Evolutionary conservation across 1,140 invertebrate species (phyloP).

Genomic region (Druon quercuslanigerum): DNA sequence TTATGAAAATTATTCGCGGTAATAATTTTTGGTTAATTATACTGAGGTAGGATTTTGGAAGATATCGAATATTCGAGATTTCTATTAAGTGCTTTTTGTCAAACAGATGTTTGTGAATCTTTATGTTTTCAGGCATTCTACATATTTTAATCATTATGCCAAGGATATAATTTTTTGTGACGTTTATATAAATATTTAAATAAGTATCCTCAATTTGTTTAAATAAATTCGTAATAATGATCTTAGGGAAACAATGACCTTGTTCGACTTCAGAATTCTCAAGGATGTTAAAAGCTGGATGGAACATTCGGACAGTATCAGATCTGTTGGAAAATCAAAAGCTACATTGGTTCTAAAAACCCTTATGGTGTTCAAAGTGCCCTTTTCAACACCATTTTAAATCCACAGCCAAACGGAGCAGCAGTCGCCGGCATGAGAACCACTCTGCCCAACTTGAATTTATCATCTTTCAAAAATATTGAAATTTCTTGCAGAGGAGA

Average conservation of each 20-base stretch:
- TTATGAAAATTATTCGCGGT: too few relatives aligned
- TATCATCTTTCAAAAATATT: slow-evolving; percentile 75
- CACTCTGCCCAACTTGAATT: slow-evolving; percentile 68
- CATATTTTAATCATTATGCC: too few relatives aligned
- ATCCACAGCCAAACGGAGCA: slow-evolving; percentile 83
- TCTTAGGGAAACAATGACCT: slow-evolving; percentile 38
- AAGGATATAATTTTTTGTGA: too few relatives aligned
- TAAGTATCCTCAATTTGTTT: too few relatives aligned
- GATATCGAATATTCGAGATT: too few relatives aligned
- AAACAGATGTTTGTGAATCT: too few relatives aligned
- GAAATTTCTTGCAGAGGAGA: slow-evolving; percentile 78
- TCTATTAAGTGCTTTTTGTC: too few relatives aligned
- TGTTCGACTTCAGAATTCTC: slow-evolving; percentile 73
- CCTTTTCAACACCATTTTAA: slow-evolving; percentile 81
- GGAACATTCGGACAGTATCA: slow-evolving; percentile 81
- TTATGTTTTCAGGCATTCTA: too few relatives aligned
- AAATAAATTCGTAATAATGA: too few relatives aligned
- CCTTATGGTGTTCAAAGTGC: slow-evolving; percentile 78
- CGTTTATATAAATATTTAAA: too few relatives aligned
- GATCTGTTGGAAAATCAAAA: slow-evolving; percentile 81
- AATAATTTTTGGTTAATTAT: too few relatives aligned
- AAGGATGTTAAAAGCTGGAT: slow-evolving; percentile 74
- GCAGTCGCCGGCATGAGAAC: slow-evolving; percentile 81
- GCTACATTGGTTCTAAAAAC: slow-evolving; percentile 78
- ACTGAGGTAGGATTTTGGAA: too few relatives aligned